These are phyloP conservation scores for Upupa epops DNA, from an alignment of 2,113 vertebrate genomes.

Conservation along the genomic window DNA sequence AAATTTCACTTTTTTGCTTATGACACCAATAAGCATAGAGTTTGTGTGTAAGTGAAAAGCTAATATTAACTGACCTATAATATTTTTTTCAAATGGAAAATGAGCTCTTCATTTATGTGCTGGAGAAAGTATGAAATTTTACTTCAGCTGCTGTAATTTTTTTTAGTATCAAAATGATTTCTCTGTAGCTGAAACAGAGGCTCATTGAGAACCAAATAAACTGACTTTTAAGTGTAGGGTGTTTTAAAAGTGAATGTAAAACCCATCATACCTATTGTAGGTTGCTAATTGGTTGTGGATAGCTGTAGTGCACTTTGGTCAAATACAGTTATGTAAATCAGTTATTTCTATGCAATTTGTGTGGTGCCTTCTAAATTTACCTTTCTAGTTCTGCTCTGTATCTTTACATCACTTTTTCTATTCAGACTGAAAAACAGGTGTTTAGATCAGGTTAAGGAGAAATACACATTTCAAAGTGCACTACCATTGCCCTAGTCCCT, in stretches of 20 bases:
- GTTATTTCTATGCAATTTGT: background rate
- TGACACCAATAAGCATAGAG: background rate
- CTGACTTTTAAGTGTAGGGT: background rate
- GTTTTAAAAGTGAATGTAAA: background rate
- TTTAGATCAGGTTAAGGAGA: background rate
- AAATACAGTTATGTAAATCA: background rate
- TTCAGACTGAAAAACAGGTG: background rate
- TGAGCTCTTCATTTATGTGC: background rate
- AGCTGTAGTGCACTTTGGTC: background rate
- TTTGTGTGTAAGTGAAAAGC: background rate
- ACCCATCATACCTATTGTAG: background rate
- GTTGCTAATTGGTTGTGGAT: background rate
- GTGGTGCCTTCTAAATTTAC: background rate
- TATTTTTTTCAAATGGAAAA: background rate
- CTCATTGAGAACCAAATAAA: background rate
- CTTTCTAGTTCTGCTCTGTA: background rate
- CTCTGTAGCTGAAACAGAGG: background rate
- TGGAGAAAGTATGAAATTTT: background rate
- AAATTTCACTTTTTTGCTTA: background rate
- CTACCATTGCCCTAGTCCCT: background rate
- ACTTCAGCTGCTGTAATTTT: background rate
- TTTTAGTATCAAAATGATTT: background rate
- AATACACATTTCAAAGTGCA: background rate
- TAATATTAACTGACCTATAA: background rate
- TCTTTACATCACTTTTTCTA: background rate